These are phyloP conservation scores for Tanaodytes sp. DNA, from an alignment of 2,888 invertebrate genomes.

Conservation along the genomic window DNA sequence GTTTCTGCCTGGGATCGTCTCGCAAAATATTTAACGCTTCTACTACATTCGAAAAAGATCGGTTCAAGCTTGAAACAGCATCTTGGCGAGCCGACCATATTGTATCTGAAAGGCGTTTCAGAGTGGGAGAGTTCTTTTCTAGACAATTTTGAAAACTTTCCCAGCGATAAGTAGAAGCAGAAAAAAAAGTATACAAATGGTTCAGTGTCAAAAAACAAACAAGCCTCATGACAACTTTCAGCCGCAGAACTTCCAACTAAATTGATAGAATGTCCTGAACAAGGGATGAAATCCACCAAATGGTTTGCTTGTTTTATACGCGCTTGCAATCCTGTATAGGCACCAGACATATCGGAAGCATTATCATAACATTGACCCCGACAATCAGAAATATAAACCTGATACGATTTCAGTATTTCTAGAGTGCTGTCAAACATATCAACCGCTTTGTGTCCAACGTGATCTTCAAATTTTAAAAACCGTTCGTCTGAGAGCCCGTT, in stretches of 20 bases:
- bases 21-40: constrained; percentile 10
- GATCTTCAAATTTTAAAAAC: constrained; percentile 17
- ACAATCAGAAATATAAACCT: constrained; percentile 14
- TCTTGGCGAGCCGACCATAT: constrained; percentile 31
- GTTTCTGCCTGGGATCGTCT: not conserved
- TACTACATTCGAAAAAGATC: constrained; percentile 10
- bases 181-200: constrained; percentile 59
- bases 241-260: constrained; percentile 56
- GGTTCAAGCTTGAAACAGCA: constrained; percentile 13
- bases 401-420: constrained; percentile 1
- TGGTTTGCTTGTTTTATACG: constrained; percentile 57
- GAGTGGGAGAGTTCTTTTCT: not conserved
- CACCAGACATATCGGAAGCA: constrained; percentile 36
- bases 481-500: constrained; percentile 18
- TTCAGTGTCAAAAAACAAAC: constrained; percentile 53
- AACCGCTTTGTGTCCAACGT: constrained; percentile 21
- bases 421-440: constrained; percentile 14
- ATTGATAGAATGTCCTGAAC: constrained; percentile 57
- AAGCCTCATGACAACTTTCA: constrained; percentile 56
- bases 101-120: constrained; percentile 31
- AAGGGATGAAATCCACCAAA: constrained; percentile 55
- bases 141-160: constrained; percentile 8
- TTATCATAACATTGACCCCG: constrained; percentile 31
- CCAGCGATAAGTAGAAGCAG: constrained; percentile 44
- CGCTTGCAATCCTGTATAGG: constrained; percentile 53